Percentiles rank a stretch among this genome's conserved stretches.
These are phyloP conservation scores for Ceratina japonica DNA, from an alignment of 1,140 invertebrate genomes.

Conservation along the genomic window DNA sequence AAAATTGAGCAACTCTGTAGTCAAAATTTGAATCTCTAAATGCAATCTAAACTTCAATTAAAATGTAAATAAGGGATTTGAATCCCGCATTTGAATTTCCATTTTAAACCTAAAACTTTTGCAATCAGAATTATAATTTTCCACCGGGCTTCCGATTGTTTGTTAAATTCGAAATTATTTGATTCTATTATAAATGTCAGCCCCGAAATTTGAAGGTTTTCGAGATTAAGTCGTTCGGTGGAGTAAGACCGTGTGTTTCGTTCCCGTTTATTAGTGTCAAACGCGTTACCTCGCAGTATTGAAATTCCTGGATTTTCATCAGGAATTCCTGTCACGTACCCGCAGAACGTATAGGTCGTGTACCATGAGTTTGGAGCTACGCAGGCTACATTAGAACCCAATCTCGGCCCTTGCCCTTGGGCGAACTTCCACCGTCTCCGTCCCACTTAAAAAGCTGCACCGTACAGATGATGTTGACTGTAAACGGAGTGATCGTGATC, in stretches of 20 bases:
- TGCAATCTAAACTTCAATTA: not conserved
- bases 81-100: not conserved
- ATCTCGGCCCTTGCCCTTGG: not conserved
- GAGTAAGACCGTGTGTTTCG: not conserved
- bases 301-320: conserved; percentile 3
- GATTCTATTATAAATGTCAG: not conserved
- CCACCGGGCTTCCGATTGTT: not conserved
- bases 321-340: conserved; percentile 5
- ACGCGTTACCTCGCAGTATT: not conserved
- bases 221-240: no score
- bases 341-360: not conserved
- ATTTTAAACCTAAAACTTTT: not conserved
- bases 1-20: not conserved
- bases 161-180: not conserved
- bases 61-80: not conserved
- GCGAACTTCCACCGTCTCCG: not conserved
- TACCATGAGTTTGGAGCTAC: conserved; percentile 2
- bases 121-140: not conserved
- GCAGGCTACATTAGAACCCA: not conserved
- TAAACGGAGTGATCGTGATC: conserved; percentile 42
- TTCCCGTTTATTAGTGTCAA: not conserved
- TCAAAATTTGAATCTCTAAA: not conserved
- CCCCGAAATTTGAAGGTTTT: no score
- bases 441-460: not conserved
- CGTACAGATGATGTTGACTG: conserved; percentile 7